These are phyloP conservation scores for Nesospiza acunhae DNA, from an alignment of 2,113 vertebrate species.

Conservation along the genomic window DNA sequence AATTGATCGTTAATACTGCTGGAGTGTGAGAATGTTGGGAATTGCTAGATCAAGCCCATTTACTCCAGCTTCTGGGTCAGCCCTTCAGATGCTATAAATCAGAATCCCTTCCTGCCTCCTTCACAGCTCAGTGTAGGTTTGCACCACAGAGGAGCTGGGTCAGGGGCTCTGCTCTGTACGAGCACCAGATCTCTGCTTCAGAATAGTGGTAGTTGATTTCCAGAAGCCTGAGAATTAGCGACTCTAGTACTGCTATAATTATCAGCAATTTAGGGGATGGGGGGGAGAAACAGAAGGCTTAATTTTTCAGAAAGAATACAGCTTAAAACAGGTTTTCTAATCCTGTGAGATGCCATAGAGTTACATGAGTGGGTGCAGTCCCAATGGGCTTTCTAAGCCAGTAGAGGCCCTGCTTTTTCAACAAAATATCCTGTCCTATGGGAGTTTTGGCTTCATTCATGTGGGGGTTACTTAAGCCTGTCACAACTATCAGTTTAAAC, in stretches of 20 bases:
- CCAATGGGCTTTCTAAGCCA: not conserved
- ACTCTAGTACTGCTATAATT: not conserved
- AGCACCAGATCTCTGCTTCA: not conserved
- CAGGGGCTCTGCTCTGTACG: not conserved
- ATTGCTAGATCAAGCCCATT: constrained; percentile 40
- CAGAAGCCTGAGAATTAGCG: not conserved
- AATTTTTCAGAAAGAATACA: not conserved
- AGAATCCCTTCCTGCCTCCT: not conserved
- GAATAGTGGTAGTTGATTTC: not conserved
- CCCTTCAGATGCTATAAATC: constrained; percentile 48
- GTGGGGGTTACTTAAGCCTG: not conserved
- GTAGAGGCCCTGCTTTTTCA: not conserved
- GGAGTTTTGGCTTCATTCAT: not conserved
- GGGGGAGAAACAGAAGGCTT: not conserved
- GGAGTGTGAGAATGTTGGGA: constrained; percentile 33
- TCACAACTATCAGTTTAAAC: not conserved
- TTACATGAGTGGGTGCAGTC: not conserved
- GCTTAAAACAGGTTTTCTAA: not conserved
- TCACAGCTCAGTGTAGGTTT: not conserved
- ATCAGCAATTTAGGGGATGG: not conserved
- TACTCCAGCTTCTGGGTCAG: constrained; percentile 26
- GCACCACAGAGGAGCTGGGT: not conserved
- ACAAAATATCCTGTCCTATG: not conserved
- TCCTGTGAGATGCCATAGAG: not conserved
- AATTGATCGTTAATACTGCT: constrained; percentile 58